These are phyloP conservation scores for Colius striatus DNA, from an alignment of 2,113 vertebrate species.

Conservation along the genomic window DNA sequence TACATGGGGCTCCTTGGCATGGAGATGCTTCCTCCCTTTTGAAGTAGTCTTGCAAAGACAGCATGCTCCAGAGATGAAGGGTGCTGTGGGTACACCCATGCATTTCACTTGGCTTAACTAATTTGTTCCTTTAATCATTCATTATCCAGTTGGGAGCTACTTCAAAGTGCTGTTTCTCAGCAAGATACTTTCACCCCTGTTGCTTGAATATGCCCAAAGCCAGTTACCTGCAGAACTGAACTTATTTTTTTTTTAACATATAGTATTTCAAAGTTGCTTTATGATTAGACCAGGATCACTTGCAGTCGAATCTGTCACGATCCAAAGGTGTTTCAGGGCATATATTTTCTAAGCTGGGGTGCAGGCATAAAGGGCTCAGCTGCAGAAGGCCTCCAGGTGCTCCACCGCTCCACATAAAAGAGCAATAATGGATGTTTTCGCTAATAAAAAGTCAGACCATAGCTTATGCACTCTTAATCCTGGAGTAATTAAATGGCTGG, in stretches of 20 bases:
- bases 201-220: neutral
- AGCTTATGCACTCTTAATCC: neutral
- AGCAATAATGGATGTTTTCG: constrained; percentile 32
- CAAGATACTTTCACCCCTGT: neutral
- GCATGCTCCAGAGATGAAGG: neutral
- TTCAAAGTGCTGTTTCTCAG: constrained; percentile 3
- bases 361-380: neutral
- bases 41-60: neutral
- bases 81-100: neutral
- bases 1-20: neutral
- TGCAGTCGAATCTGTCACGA: neutral
- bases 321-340: neutral
- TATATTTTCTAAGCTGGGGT: neutral
- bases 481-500: constrained; percentile 25
- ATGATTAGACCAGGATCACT: neutral
- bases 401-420: neutral
- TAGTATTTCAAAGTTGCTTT: constrained; percentile 23
- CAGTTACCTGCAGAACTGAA: neutral
- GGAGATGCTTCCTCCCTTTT: neutral
- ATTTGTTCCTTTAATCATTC: neutral
- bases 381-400: neutral
- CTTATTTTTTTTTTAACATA: neutral
- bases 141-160: neutral
- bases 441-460: constrained; percentile 13
- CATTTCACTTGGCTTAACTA: neutral